Evolutionary conservation across 2,888 invertebrate species (phyloP).

Genomic region (Caenorhabditis becei): DNA sequence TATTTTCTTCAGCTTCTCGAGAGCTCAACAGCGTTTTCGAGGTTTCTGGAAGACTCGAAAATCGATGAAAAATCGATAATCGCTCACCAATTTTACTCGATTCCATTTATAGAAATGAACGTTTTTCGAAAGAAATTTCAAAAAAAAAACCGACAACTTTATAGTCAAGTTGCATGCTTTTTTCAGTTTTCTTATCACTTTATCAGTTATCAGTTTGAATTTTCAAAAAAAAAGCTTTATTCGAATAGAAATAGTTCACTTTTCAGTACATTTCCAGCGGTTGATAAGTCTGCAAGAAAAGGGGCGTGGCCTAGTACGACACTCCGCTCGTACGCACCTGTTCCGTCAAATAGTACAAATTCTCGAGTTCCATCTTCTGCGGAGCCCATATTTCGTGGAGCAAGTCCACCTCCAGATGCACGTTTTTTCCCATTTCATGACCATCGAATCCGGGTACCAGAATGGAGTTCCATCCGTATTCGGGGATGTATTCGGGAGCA

Average conservation of each 20-base stretch:
- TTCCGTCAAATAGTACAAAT: constrained; percentile 27
- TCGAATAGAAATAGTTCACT: neutral
- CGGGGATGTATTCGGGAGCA: constrained; percentile 27
- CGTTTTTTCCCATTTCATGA: neutral
- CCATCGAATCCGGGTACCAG: constrained; percentile 22
- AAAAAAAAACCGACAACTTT: constrained; percentile 17
- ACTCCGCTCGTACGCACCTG: constrained; percentile 4
- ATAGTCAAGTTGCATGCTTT: too few relatives aligned
- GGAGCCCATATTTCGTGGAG: constrained; percentile 35
- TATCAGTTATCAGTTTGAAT: too few relatives aligned
- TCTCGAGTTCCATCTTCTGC: constrained; percentile 37
- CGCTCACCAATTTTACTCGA: constrained; percentile 26
- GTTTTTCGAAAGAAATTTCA: constrained; percentile 8
- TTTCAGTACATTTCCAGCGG: constrained; percentile 22
- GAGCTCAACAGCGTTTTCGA: constrained; percentile 41
- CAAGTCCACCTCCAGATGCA: neutral
- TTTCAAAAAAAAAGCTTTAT: neutral
- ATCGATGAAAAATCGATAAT: neutral
- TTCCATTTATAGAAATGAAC: constrained; percentile 40
- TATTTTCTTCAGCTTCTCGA: constrained; percentile 37
- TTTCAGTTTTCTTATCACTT: neutral
- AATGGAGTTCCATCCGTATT: constrained; percentile 44
- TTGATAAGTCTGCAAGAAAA: constrained; percentile 32
- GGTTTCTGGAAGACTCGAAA: constrained; percentile 11
- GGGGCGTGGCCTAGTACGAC: neutral